Evolutionary conservation across 2,888 invertebrate species (phyloP), one percentile per base, ranked within the genome.

Genomic region (Eudemis profundana): DNA sequence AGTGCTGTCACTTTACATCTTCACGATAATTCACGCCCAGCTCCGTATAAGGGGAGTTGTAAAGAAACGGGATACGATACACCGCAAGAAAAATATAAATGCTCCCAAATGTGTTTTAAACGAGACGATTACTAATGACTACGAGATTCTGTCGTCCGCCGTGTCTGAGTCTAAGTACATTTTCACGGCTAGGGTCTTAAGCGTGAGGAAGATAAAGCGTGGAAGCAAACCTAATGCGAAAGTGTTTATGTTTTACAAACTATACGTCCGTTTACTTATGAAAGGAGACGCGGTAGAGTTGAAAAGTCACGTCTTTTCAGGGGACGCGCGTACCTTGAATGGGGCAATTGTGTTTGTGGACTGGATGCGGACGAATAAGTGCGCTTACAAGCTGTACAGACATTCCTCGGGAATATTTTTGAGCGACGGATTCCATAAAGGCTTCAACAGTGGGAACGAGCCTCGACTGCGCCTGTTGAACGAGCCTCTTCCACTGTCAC

Each of bases 111-210:
- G 91, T 87, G 83, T 87, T 87, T 88, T 87, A 82, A 91, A 92
- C 82, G 91, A 90, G 87, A 92, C 91, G 83, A 88, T 91, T 87
- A 90, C 90, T 86, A 91, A 92, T 87, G 91, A 92, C 87, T 91
- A 90, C 81, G 91, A 91, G 87, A 90, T 91, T 86, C 80, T 92
- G 86, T 87, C 90, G 82, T 92, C 91, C 76, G 89, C 88, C 76
- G 91, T 92, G 78, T 91, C 91, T 82, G 91, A 91, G 83, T 90
- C 91, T 81, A 90, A 90, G 85, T 91, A 92, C 83, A 88, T 92
- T 84, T 92, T 92, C 84, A 89, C 90, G 69, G 91, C 90, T 69
- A 83, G 90, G 72, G 90, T 92, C 72, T 79, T 92, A 72, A 90
- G 86, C 80, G 88, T 91, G 79, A 89, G 81, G 82, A 90, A 89